These are phyloP conservation scores for Tragelaphus buxtoni DNA, from an alignment of 2,113 vertebrate species.

Conservation along the genomic window DNA sequence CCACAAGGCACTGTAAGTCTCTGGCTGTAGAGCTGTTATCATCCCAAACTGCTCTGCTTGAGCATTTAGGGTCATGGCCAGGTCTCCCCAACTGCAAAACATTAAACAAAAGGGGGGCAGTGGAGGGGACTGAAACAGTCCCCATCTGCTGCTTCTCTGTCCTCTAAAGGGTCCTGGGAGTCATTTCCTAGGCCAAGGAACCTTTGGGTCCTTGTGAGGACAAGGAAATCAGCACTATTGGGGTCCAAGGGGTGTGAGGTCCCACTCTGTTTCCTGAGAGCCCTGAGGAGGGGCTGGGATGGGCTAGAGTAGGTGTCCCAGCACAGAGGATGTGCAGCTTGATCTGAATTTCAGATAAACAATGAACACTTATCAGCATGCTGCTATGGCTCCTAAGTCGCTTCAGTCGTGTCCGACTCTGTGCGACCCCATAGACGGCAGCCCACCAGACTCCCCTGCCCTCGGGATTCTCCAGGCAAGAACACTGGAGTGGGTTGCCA, in stretches of 20 bases:
- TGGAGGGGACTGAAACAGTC: background rate
- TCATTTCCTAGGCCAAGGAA: background rate
- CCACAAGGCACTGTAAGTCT: background rate
- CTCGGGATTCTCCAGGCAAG: no score
- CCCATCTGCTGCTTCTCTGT: background rate
- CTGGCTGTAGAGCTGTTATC: background rate
- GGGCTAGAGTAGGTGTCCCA: background rate
- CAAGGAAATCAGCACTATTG: background rate
- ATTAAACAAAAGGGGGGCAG: background rate
- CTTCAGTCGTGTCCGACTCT: no score
- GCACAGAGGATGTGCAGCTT: fast-evolving
- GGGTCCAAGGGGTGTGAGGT: background rate
- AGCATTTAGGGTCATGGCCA: background rate
- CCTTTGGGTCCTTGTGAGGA: background rate
- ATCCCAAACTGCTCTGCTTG: background rate
- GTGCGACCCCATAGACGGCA: no score
- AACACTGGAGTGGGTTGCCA: no score
- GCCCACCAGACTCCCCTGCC: no score
- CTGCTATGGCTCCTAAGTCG: no score
- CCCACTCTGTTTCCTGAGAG: background rate
- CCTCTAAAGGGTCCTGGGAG: no score
- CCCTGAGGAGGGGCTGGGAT: background rate
- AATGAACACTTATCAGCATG: background rate
- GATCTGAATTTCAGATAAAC: background rate
- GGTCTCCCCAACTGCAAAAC: background rate